Percentiles rank a stretch among this genome's conserved stretches.
phyloP scores from a whole-genome alignment of 2,888 invertebrate genomes.

The Brachynemurus nebulosus region DNA sequence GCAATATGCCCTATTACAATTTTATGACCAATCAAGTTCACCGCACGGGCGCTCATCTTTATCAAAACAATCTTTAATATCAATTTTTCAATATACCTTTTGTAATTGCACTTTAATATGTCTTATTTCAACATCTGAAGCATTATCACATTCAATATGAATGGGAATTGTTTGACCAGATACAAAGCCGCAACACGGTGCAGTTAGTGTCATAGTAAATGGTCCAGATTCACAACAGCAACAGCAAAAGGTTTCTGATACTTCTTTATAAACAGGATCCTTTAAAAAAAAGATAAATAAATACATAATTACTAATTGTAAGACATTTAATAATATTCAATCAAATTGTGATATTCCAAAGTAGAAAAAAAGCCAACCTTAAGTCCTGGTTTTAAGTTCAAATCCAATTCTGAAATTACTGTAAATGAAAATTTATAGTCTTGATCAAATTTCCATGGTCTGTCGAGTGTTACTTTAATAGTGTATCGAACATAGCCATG shows the following conservation, averaged over 20 bases:
- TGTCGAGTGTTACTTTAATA: conserved; percentile 63
- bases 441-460: conserved; percentile 74
- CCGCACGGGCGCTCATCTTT: too few relatives aligned
- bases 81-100: conserved; percentile 46
- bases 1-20: too few relatives aligned
- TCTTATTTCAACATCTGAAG: conserved; percentile 49
- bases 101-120: conserved; percentile 24
- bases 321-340: background rate
- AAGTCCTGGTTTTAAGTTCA: conserved; percentile 60
- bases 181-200: conserved; percentile 43
- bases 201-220: background rate
- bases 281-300: background rate
- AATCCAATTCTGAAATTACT: conserved; percentile 65
- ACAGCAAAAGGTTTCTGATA: background rate
- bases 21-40: too few relatives aligned
- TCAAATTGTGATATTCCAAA: conserved; percentile 18
- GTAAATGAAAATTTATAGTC: conserved; percentile 71
- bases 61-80: too few relatives aligned
- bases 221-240: background rate
- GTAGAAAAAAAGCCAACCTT: conserved; percentile 38
- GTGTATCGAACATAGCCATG: conserved; percentile 63
- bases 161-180: conserved; percentile 58
- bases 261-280: background rate
- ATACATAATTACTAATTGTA: too few relatives aligned
- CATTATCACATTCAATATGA: conserved; percentile 54